A percentile compares a stretch with the other conserved stretches of the same genome.
These are phyloP conservation scores for Zaprionus capensis DNA, from an alignment of 1,140 invertebrate genomes.

Conservation along the genomic window DNA sequence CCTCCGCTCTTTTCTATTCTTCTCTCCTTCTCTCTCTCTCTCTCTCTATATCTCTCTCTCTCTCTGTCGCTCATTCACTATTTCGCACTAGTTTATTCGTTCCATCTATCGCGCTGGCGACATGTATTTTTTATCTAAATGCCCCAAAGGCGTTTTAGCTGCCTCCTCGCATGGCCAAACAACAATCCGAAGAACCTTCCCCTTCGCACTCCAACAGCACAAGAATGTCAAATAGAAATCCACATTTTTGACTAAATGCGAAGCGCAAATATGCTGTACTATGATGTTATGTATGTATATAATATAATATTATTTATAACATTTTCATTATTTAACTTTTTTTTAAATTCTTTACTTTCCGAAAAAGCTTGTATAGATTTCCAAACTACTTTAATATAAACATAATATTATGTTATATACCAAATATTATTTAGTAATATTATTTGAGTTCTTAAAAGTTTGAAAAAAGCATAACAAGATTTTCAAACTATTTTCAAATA, in stretches of 20 bases:
- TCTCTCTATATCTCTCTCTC: slow-evolving; percentile 13
- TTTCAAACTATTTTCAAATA: background rate
- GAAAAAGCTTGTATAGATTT: background rate
- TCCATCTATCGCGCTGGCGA: slow-evolving; percentile 50
- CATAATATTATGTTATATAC: background rate
- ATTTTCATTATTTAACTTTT: background rate
- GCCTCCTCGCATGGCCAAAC: slow-evolving; percentile 33
- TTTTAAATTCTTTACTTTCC: background rate
- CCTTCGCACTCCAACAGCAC: background rate
- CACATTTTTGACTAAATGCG: background rate
- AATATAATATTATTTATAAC: background rate
- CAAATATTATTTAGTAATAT: slow-evolving; percentile 13
- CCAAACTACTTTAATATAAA: background rate
- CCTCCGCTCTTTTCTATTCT: slow-evolving; percentile 22
- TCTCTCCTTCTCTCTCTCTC: background rate
- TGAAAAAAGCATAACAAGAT: background rate
- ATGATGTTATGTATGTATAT: background rate
- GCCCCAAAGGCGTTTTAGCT: slow-evolving; percentile 73
- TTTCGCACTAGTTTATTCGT: slow-evolving; percentile 30
- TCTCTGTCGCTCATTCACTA: slow-evolving; percentile 32
- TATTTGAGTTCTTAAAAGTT: background rate
- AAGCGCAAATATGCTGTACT: background rate
- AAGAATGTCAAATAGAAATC: background rate
- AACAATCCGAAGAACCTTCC: slow-evolving; percentile 27
- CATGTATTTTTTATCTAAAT: slow-evolving; percentile 79